Evolutionary conservation across 1,140 invertebrate genomes (phyloP).

Genomic region (Drosophila trapezifrons): DNA sequence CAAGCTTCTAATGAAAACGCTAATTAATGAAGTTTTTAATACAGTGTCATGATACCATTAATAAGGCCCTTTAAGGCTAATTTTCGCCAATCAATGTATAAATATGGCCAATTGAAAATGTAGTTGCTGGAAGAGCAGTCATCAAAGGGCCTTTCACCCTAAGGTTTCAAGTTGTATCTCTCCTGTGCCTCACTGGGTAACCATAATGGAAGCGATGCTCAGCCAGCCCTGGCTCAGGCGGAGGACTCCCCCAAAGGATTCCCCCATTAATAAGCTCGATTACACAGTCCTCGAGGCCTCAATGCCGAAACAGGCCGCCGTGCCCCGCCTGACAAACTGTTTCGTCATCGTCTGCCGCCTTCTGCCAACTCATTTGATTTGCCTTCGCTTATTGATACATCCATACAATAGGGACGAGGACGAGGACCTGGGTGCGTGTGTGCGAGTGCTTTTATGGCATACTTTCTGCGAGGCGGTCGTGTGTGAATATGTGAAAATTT

Average conservation of each 20-base stretch:
- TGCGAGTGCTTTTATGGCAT: slow-evolving; percentile 74
- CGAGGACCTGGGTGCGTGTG: slow-evolving; percentile 17
- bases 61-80: neutral
- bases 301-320: slow-evolving; percentile 25
- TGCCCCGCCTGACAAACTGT: slow-evolving; percentile 9
- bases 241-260: slow-evolving; percentile 5
- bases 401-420: slow-evolving; percentile 5
- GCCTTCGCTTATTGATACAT: slow-evolving; percentile 71
- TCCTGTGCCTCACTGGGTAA: slow-evolving; percentile 45
- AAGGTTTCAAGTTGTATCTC: neutral
- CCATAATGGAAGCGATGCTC: slow-evolving; percentile 39
- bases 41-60: too few relatives aligned
- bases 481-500: slow-evolving; percentile 79
- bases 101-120: neutral
- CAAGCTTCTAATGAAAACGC: too few relatives aligned
- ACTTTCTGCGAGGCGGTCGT: slow-evolving; percentile 67
- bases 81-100: neutral
- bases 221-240: slow-evolving; percentile 17
- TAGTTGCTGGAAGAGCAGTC: too few relatives aligned
- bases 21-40: too few relatives aligned
- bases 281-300: slow-evolving; percentile 58
- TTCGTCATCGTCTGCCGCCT: slow-evolving; percentile 56
- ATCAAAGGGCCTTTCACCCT: slow-evolving; percentile 1
- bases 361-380: slow-evolving; percentile 80
- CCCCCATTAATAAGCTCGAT: slow-evolving; percentile 69